Evolutionary conservation across 2,888 invertebrate species (phyloP), one percentile per base, ranked within the genome.

Genomic region (Itoplectis maculator): DNA sequence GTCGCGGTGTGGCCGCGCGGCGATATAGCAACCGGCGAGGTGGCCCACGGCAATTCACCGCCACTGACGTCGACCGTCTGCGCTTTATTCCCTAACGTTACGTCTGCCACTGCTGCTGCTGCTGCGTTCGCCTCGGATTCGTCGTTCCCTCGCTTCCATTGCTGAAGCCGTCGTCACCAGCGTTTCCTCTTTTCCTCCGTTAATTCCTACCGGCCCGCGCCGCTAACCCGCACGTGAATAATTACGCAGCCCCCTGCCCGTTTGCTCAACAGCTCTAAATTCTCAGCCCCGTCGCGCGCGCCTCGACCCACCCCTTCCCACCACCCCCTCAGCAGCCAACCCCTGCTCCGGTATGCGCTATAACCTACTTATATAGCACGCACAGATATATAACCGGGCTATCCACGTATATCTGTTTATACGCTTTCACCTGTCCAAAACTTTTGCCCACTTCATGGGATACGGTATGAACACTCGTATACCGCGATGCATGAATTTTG

Each of bases 171-270:
- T 18, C 13, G n/a, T 40, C 35, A 42, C 35, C 54, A 18, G 20
- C 20, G 29, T 23, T 47, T 51, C 29, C 40, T 63, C 47, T 51
- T 51, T 68, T 68, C 4, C 49, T 18, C 35, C 37, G 35, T 68
- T 68, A 49, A 49, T 51, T 51, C 49, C 51, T 35, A 18, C 18
- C 20, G 49, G 49, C 47, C 74, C 63, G 29, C 29, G 29, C n/a
- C 29, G 20, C 63, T 74, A 49, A 29, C 80, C 81, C 81, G 81
- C 85, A 68, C 81, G 83, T 85, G 87, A 89, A 88, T 88, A 88
- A 89, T 88, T 79, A 61, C 72, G 29, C 23, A 47, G 49, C 73
- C 69, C 74, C 79, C 63, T 35, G 51, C 35, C 40, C 51, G 15
- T 49, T 51, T 35, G 49, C 35, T 40, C 20, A 68, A 35, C 51